These are phyloP conservation scores for Mesorhabditis belari DNA, from an alignment of 2,888 invertebrate species.

Conservation along the genomic window DNA sequence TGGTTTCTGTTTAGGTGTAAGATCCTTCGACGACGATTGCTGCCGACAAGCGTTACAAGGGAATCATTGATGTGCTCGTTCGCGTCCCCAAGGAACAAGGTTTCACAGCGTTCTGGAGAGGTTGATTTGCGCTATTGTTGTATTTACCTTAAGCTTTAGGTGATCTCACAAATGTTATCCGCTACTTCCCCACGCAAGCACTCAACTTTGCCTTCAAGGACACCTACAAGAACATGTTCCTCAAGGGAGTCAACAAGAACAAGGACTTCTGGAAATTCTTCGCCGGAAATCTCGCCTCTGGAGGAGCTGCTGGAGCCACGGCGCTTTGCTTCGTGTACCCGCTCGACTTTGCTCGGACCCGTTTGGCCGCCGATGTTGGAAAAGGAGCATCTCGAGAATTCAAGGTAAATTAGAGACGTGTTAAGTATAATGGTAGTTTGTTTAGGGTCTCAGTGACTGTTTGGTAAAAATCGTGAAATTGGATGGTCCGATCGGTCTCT, in stretches of 20 bases:
- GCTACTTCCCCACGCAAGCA: slow-evolving; percentile 85
- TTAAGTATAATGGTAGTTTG: too few relatives aligned
- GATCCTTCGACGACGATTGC: slow-evolving; percentile 47
- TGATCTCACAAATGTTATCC: slow-evolving; percentile 53
- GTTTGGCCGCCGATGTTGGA: slow-evolving; percentile 82
- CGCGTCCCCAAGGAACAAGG: slow-evolving; percentile 52
- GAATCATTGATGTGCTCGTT: slow-evolving; percentile 43
- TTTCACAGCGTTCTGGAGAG: too few relatives aligned
- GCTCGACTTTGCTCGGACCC: too few relatives aligned
- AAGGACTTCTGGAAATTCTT: slow-evolving; percentile 79
- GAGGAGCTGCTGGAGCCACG: slow-evolving; percentile 88
- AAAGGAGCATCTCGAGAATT: slow-evolving; percentile 77
- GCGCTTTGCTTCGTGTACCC: slow-evolving; percentile 90
- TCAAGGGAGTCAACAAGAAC: slow-evolving; percentile 66
- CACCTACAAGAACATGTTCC: slow-evolving; percentile 51
- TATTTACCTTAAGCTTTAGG: too few relatives aligned
- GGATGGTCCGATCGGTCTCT: too few relatives aligned
- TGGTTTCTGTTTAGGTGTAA: too few relatives aligned
- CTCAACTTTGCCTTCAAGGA: slow-evolving; percentile 85
- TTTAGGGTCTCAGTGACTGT: slow-evolving; percentile 85
- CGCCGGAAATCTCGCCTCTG: too few relatives aligned
- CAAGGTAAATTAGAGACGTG: too few relatives aligned
- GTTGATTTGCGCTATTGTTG: too few relatives aligned
- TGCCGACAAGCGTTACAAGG: slow-evolving; percentile 50
- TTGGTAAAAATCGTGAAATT: slow-evolving; percentile 71